A percentile compares a stretch with the other conserved stretches of the same genome.
These are phyloP conservation scores for Amitus sp. DNA, from an alignment of 2,888 invertebrate genomes.

Conservation along the genomic window DNA sequence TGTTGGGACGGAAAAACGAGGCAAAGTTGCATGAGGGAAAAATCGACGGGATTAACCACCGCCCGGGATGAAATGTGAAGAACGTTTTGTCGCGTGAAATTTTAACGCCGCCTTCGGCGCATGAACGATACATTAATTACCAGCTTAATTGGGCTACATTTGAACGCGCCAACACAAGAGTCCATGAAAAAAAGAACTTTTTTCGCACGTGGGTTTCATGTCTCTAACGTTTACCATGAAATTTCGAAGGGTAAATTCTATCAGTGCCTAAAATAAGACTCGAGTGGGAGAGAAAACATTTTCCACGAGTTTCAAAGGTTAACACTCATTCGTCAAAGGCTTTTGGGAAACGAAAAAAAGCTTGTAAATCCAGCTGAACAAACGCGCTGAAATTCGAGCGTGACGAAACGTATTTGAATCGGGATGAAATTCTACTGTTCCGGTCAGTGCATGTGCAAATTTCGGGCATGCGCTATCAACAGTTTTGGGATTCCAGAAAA, in stretches of 20 bases:
- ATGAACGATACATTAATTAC: neutral
- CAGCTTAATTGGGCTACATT: neutral
- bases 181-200: neutral
- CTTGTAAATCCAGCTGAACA: neutral
- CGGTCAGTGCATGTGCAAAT: too few relatives aligned
- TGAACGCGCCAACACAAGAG: too few relatives aligned
- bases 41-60: conserved; percentile 1
- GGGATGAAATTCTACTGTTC: too few relatives aligned
- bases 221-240: too few relatives aligned
- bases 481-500: too few relatives aligned
- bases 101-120: neutral
- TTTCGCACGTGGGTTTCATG: too few relatives aligned
- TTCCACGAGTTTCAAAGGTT: too few relatives aligned
- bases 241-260: too few relatives aligned
- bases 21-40: neutral
- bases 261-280: too few relatives aligned
- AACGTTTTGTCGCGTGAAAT: neutral
- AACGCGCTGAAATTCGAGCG: neutral
- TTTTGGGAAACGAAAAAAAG: conserved; percentile 18
- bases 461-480: too few relatives aligned
- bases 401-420: neutral
- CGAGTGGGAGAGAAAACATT: too few relatives aligned
- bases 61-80: conserved; percentile 2
- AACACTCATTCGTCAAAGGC: conserved; percentile 28
- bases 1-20: conserved; percentile 13